Base-by-base conservation (phyloP, 2,797 vertebrate genomes). In the Hybognathus amarus region DNA sequence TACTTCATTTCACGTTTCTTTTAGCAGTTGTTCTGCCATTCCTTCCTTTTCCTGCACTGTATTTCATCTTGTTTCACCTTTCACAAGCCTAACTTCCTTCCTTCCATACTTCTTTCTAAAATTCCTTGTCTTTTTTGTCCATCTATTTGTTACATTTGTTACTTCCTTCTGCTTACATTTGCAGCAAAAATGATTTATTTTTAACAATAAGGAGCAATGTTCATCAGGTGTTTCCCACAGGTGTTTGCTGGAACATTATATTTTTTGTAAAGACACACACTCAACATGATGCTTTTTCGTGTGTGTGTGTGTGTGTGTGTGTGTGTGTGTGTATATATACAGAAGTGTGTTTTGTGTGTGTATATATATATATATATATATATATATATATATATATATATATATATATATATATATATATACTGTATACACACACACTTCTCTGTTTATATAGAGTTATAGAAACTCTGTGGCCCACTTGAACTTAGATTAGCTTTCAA, bases 401-500 rank as follows among this genome's bases (percentile, higher is more conserved):
- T 38, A 1, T 38, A 1, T 38, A 1, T 56, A 20, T 45, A 15
- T 47, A 15, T 5, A 47, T 45, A 13, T 45, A 45, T 13, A 12
- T 45, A 45, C n/a, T n/a, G n/a, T n/a, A n/a, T n/a, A n/a, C n/a
- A n/a, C 12, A 45, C 6, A 42, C 6, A 45, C 6, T 33, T 33
- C 30, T 33, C 30, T 33, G 30, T 33, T 33, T 33, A 45, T 47
- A 50, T 18, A 52, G 0, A 4, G 15, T 56, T 40, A 6, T 47
- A 33, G 10, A 30, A 33, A 18, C 36, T 12, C 22, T 27, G 13
- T 82, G 9, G 52, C 20, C 64, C 54, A 69, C 33, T 79, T 70
- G n/a, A 64, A 27, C 84, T 69, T 85, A 38, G 54, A 81, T 81
- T 38, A 20, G 7, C 52, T 69, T n/a, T 85, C 20, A 81, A 40